These are phyloP conservation scores for Hydrochoerus hydrochaeris DNA, from an alignment of 2,113 vertebrate genomes.

Conservation along the genomic window DNA sequence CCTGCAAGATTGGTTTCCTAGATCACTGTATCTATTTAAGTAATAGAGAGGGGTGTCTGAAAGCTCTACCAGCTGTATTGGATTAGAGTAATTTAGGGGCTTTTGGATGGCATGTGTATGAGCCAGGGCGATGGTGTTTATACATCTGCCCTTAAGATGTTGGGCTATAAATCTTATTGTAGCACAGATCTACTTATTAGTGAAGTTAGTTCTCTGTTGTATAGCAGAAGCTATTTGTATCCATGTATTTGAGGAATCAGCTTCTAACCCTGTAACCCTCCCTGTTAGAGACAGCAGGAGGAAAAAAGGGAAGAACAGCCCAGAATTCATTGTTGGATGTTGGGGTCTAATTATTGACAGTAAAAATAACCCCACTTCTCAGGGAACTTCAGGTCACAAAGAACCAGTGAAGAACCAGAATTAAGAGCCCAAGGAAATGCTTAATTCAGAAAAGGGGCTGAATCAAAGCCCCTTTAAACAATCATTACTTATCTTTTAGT, in stretches of 20 bases:
- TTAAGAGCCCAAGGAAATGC: background rate
- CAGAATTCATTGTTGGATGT: background rate
- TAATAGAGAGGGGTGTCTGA: background rate
- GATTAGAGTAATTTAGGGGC: background rate
- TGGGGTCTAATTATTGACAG: background rate
- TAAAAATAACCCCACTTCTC: background rate
- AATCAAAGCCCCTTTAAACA: background rate
- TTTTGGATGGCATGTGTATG: background rate
- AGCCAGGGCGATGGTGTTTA: background rate
- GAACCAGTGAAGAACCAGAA: background rate
- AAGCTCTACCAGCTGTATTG: background rate
- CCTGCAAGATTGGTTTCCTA: background rate
- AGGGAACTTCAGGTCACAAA: background rate
- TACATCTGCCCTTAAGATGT: background rate
- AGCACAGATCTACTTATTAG: background rate
- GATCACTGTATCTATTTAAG: background rate
- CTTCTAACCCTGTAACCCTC: background rate
- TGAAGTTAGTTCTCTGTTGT: background rate
- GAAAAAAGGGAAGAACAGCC: background rate
- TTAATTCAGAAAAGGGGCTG: background rate
- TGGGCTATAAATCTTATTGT: background rate
- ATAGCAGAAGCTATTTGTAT: background rate
- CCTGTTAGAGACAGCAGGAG: background rate
- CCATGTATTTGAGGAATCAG: background rate
- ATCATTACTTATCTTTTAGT: background rate